phyloP scores from a whole-genome alignment of 2,113 vertebrate genomes.

The Pampusana beccarii region DNA sequence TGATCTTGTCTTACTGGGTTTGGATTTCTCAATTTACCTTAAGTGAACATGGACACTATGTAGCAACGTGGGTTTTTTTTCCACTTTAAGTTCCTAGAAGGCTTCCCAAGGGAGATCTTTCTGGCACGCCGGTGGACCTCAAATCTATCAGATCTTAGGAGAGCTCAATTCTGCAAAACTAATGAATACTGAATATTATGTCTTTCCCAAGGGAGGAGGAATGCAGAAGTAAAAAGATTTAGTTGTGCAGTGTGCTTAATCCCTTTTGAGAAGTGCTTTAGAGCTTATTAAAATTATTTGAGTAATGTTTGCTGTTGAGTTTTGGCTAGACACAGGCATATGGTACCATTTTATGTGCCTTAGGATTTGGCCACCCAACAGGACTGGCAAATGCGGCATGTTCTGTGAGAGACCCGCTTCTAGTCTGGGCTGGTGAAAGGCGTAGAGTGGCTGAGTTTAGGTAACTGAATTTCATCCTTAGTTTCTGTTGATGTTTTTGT shows the following conservation, averaged over 20 bases:
- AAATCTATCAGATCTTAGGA: background rate
- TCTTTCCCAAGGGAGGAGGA: background rate
- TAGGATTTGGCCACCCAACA: background rate
- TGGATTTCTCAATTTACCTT: background rate
- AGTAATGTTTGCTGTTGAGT: background rate
- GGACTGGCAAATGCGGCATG: background rate
- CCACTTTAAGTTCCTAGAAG: background rate
- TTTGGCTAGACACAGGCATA: background rate
- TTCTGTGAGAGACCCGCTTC: background rate
- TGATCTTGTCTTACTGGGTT: fast-evolving
- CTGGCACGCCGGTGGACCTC: background rate
- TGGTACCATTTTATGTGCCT: background rate
- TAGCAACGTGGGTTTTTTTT: background rate
- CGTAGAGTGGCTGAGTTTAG: background rate
- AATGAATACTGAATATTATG: background rate
- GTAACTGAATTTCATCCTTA: background rate
- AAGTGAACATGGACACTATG: background rate
- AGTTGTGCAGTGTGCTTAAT: background rate
- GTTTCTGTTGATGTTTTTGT: background rate
- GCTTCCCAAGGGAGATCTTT: background rate
- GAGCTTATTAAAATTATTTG: background rate
- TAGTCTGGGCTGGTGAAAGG: background rate
- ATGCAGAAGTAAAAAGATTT: background rate
- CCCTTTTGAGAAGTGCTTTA: background rate
- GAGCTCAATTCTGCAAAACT: background rate